Conservation (phyloP, 2,888 invertebrate genomes). For the Prenolepis imparis region DNA sequence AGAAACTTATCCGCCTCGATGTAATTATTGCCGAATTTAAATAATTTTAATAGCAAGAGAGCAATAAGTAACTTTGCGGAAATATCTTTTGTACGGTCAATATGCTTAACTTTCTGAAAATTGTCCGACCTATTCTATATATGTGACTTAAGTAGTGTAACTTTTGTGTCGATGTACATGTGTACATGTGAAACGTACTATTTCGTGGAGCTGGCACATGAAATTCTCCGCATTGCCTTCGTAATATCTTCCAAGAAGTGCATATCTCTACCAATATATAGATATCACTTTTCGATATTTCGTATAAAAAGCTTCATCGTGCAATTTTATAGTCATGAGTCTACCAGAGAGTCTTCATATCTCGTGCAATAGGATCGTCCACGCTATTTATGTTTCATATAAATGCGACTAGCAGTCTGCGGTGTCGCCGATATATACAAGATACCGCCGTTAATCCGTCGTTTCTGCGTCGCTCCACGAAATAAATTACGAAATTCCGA, state of each 20-base stretch:
- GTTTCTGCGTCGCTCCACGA: conserved; percentile 52
- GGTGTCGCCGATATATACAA: not conserved
- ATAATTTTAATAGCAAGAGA: not conserved
- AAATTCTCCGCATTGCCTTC: conserved; percentile 40
- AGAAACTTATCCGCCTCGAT: not conserved
- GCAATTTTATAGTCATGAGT: conserved; percentile 46
- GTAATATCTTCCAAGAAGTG: not conserved
- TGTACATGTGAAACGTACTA: conserved; percentile 44
- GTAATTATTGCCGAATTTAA: not conserved
- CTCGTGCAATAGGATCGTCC: conserved; percentile 61
- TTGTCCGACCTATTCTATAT: conserved; percentile 54
- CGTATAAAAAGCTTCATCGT: conserved; percentile 34
- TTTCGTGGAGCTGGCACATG: conserved; percentile 66
- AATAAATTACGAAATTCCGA: conserved; percentile 68
- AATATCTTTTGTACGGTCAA: not conserved
- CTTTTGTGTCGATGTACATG: conserved; percentile 59
- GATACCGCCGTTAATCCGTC: not conserved
- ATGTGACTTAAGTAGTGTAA: conserved; percentile 58
- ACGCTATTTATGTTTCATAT: conserved; percentile 31
- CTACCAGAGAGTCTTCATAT: conserved; percentile 42
- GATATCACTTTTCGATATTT: conserved; percentile 26
- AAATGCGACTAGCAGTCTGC: not conserved
- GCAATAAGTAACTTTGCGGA: conserved; percentile 30
- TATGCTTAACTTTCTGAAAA: conserved; percentile 10
- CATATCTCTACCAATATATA: conserved; percentile 16